A percentile compares a stretch with the other conserved stretches of the same genome.
phyloP scores from a whole-genome alignment of 2,888 invertebrate genomes.

The Drosophila multiciliata region DNA sequence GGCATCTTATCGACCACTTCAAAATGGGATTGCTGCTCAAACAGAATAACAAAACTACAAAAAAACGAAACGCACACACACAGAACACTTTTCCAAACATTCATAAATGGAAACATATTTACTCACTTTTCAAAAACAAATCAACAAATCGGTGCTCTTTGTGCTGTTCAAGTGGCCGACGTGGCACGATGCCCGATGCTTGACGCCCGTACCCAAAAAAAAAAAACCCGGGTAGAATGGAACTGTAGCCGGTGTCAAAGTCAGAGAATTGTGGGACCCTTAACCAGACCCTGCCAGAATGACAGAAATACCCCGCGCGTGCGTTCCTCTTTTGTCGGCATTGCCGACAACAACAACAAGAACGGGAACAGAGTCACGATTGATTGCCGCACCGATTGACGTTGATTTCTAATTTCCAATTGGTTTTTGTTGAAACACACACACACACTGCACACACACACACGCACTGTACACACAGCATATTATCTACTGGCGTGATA shows the following conservation, averaged over 20 bases:
- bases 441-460: conserved; percentile 40
- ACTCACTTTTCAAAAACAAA: conserved; percentile 81
- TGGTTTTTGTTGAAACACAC: conserved; percentile 64
- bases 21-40: conserved; percentile 80
- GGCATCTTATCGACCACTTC: conserved; percentile 80
- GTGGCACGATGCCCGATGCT: not conserved
- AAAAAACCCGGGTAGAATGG: conserved; percentile 15
- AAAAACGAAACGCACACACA: conserved; percentile 57
- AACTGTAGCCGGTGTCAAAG: conserved; percentile 45
- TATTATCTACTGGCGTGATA: conserved; percentile 71
- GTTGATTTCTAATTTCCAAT: conserved; percentile 79
- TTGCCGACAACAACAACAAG: conserved; percentile 39
- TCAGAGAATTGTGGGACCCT: conserved; percentile 8
- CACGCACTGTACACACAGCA: conserved; percentile 16
- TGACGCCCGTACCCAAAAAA: conserved; percentile 28
- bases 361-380: conserved; percentile 68
- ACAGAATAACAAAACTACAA: conserved; percentile 41
- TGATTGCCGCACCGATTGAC: conserved; percentile 80
- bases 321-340: conserved; percentile 73
- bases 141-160: conserved; percentile 81
- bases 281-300: conserved; percentile 15
- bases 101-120: conserved; percentile 82
- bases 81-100: conserved; percentile 71
- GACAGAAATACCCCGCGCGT: conserved; percentile 54
- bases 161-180: conserved; percentile 72